Conservation (phyloP, 2,113 vertebrate species). For the Condylura cristata region DNA sequence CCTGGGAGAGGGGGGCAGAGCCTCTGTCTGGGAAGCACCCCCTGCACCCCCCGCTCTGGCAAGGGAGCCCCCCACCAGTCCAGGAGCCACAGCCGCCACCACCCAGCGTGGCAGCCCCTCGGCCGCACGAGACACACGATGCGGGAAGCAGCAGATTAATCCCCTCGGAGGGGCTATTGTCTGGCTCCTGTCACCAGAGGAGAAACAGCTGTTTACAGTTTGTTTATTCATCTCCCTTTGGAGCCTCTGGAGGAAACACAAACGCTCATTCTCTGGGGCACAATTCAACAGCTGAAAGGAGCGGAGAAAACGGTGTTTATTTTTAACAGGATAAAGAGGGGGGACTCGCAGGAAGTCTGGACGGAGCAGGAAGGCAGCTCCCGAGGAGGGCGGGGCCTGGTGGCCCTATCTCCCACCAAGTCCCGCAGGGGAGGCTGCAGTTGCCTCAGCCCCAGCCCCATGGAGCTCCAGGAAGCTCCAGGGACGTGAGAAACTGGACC, state of each 20-base stretch:
- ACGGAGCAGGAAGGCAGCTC: constrained; percentile 36
- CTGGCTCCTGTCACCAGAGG: not conserved
- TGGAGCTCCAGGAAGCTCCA: not conserved
- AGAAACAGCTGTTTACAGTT: constrained; percentile 80
- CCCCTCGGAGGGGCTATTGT: constrained; percentile 24
- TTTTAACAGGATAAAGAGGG: constrained; percentile 49
- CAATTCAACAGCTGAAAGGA: constrained; percentile 67
- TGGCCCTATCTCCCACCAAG: too few species aligned
- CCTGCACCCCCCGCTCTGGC: too few species aligned
- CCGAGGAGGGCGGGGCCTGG: not conserved
- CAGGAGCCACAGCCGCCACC: not conserved
- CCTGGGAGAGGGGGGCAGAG: not conserved
- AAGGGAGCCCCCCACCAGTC: not conserved
- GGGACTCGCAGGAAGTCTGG: not conserved
- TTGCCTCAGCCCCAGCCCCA: too few species aligned
- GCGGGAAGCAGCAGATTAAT: constrained; percentile 57
- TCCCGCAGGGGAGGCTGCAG: too few species aligned
- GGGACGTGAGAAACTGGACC: not conserved
- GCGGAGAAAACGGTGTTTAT: constrained; percentile 55
- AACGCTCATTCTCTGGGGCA: constrained; percentile 68
- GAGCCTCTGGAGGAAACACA: constrained; percentile 65
- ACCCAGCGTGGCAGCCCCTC: not conserved
- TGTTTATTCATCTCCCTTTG: constrained; percentile 76
- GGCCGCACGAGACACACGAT: not conserved
- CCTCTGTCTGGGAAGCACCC: not conserved